A percentile compares a stretch with the other conserved stretches of the same genome.
These are phyloP conservation scores for Acanthaster planci DNA, from an alignment of 35 echinoderm and acorn worm species.

Conservation along the genomic window DNA sequence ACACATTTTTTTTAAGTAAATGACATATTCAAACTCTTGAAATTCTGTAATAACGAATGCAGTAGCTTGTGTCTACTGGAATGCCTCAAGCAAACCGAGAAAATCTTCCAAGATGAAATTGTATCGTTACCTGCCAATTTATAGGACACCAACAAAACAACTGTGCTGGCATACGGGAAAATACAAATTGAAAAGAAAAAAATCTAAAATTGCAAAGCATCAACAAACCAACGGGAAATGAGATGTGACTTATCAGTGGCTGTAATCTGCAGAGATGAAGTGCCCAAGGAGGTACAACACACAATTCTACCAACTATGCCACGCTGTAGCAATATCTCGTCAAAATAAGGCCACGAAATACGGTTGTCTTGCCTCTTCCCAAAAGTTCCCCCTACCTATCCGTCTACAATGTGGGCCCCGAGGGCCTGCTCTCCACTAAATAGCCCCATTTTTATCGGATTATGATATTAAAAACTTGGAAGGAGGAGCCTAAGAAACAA, in stretches of 20 bases:
- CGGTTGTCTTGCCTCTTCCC: background rate
- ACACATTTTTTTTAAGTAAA: no score
- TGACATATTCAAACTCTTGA: no score
- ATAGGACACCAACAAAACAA: no score
- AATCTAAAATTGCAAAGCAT: background rate
- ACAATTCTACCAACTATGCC: background rate
- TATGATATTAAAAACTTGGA: constrained; percentile 14
- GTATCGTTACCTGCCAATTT: no score
- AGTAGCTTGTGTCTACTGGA: no score
- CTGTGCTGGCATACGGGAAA: no score
- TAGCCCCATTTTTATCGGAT: constrained; percentile 31
- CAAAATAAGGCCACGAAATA: background rate
- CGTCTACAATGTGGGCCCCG: background rate
- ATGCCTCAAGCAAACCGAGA: no score
- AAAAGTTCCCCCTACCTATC: background rate
- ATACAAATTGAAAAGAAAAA: no score
- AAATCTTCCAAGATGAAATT: no score
- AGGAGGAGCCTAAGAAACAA: background rate
- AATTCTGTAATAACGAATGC: no score
- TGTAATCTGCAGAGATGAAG: constrained; percentile 16
- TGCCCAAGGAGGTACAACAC: background rate
- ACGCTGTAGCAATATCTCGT: background rate
- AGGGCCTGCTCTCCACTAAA: background rate
- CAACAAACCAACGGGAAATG: background rate
- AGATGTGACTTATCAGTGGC: background rate